Conservation (phyloP, 2,797 vertebrate species). For the Stomatorhinus walkeri region DNA sequence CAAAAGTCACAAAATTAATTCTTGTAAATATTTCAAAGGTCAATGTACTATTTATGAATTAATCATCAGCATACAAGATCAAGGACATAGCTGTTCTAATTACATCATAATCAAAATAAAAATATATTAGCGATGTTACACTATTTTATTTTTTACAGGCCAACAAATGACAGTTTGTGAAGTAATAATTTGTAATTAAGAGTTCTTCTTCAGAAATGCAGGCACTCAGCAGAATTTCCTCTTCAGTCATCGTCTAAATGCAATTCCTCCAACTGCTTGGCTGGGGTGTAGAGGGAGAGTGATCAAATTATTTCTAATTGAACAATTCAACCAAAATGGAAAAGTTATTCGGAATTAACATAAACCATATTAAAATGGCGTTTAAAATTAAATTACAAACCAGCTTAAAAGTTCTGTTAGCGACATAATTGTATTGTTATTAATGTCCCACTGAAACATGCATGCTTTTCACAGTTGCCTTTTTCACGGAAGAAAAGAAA, state of each 20-base stretch:
- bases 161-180: not conserved
- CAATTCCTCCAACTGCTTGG: not conserved
- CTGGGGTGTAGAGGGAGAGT: not conserved
- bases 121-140: slow-evolving; percentile 16
- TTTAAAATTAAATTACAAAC: slow-evolving; percentile 11
- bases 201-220: not conserved
- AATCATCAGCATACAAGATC: slow-evolving; percentile 30
- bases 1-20: slow-evolving; percentile 28
- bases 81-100: slow-evolving; percentile 30
- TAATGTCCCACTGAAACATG: not conserved
- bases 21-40: slow-evolving; percentile 31
- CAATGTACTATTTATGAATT: slow-evolving; percentile 29
- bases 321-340: not conserved
- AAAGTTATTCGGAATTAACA: not conserved
- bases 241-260: not conserved
- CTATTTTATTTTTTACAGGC: not conserved
- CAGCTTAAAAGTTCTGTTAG: not conserved
- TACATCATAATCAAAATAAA: slow-evolving; percentile 30
- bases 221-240: not conserved
- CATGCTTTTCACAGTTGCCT: not conserved
- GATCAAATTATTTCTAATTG: not conserved
- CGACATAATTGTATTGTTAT: not conserved
- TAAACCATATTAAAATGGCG: slow-evolving; percentile 4
- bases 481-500: not conserved
- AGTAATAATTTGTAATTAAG: not conserved